Evolutionary conservation across 2,888 invertebrate species (phyloP).

Genomic region (Dromius quadrimaculatus): DNA sequence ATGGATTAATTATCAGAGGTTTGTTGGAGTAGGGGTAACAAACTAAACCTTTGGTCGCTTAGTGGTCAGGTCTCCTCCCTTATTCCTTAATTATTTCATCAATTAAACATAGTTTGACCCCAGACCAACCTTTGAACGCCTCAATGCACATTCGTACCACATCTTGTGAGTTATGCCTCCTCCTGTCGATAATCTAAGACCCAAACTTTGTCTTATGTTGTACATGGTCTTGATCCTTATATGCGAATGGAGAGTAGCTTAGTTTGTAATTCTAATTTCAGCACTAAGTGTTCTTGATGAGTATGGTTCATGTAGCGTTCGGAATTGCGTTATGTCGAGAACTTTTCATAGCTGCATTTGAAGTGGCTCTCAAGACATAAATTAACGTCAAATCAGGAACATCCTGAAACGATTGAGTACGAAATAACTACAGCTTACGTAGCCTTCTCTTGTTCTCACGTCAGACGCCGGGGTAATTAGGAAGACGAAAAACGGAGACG

Average conservation of each 20-base stretch:
- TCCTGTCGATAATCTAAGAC: constrained; percentile 13
- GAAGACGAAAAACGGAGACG: constrained; percentile 33
- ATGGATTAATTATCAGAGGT: constrained; percentile 48
- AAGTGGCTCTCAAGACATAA: too few relatives aligned
- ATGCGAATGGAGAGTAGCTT: background rate
- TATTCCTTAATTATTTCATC: constrained; percentile 52
- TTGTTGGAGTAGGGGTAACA: constrained; percentile 4
- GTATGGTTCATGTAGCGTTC: too few relatives aligned
- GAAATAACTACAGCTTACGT: constrained; percentile 12
- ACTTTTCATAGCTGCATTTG: too few relatives aligned
- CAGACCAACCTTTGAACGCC: constrained; percentile 32
- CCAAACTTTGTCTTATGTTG: constrained; percentile 26
- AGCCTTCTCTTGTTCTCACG: constrained; percentile 19
- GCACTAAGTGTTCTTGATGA: constrained; percentile 8
- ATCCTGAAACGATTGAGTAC: constrained; percentile 33
- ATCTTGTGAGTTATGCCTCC: constrained; percentile 7
- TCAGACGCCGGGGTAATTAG: constrained; percentile 42
- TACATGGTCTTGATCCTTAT: constrained; percentile 1
- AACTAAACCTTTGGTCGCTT: constrained; percentile 38
- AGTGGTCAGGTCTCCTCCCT: constrained; percentile 42
- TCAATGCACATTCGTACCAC: constrained; percentile 16
- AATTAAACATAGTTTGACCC: constrained; percentile 53
- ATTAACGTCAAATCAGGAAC: constrained; percentile 33
- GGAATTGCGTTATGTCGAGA: too few relatives aligned
- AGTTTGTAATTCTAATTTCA: constrained; percentile 46